Evolutionary conservation across 1,140 invertebrate species (phyloP), one percentile per base, ranked within the genome.

Genomic region (Olivierus martensii): DNA sequence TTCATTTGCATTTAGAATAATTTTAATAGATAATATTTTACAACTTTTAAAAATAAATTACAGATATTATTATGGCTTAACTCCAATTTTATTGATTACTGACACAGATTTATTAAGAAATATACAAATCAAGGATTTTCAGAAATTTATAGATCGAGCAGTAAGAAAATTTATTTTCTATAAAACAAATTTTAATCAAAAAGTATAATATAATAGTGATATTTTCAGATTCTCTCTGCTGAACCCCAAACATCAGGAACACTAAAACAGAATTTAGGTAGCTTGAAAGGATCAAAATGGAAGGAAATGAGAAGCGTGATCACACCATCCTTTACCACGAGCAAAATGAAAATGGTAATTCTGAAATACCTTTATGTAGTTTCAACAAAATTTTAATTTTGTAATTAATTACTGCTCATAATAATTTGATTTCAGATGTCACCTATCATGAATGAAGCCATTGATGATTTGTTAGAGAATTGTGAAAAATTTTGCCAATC

Each of bases 301-400:
- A 74, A 75, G 49, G 63, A 70, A 15, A 66, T 75, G 3, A 59
- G 75, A n/a, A 62, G 62, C 4, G 63, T 71, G 12, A 63, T 75
- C 11, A 70, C 72, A 35, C 72, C 74, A 6, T 72, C 71, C 0
- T 77, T 77, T 55, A 73, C 71, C 34, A 62, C 69, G 15, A 52
- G 63, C 28, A 77, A 75, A 62, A 66, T 77, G 61, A 70, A 68
- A 61, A 64, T 5, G 28, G 54, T 47, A 37, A 43, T n/a, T n/a
- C n/a, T n/a, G n/a, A n/a, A n/a, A n/a, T n/a, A n/a, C n/a, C n/a
- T n/a, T n/a, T n/a, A n/a, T n/a, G n/a, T n/a, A n/a, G n/a, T n/a
- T n/a, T n/a, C n/a, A n/a, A n/a, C n/a, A n/a, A n/a, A n/a, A n/a
- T n/a, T n/a, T n/a, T n/a, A n/a, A n/a, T n/a, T n/a, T n/a, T n/a